Percentiles rank a stretch among this genome's conserved stretches.
Evolutionary conservation across 2,888 invertebrate genomes (phyloP).

Genomic region (Athetis lepigone): DNA sequence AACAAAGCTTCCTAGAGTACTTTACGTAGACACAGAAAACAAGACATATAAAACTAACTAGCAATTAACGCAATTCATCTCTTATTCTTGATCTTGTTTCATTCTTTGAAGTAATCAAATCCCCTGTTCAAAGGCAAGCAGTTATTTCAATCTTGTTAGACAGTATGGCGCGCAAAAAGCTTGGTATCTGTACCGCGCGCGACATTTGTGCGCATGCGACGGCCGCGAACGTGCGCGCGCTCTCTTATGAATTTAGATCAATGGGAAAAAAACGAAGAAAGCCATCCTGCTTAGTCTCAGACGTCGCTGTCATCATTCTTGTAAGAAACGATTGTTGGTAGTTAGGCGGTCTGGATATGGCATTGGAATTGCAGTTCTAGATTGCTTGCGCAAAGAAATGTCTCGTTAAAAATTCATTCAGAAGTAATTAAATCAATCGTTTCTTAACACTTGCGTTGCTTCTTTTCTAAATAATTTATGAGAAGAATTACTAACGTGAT

Average conservation of each 20-base stretch:
- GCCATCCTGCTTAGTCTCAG: constrained; percentile 71
- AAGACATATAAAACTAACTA: constrained; percentile 51
- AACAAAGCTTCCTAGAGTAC: constrained; percentile 1
- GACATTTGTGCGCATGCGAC: constrained; percentile 78
- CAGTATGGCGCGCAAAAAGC: constrained; percentile 85
- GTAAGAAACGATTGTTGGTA: constrained; percentile 63
- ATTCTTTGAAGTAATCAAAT: constrained; percentile 78
- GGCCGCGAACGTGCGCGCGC: constrained; percentile 74
- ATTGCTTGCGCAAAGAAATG: constrained; percentile 38
- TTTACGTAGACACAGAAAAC: constrained; percentile 32
- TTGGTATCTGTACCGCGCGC: constrained; percentile 74
- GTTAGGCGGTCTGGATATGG: constrained; percentile 61
- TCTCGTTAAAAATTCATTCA: constrained; percentile 36
- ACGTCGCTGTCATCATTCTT: constrained; percentile 64
- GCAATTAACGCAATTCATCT: constrained; percentile 67
- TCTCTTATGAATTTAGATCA: constrained; percentile 86
- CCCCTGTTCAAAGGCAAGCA: constrained; percentile 77
- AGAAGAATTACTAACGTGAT: constrained; percentile 13
- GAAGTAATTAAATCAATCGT: constrained; percentile 44
- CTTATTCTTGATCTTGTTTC: constrained; percentile 68
- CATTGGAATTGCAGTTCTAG: constrained; percentile 45
- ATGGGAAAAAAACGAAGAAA: constrained; percentile 76
- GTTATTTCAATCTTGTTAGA: constrained; percentile 87
- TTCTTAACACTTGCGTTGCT: constrained; percentile 43
- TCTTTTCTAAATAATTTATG: constrained; percentile 2